Evolutionary conservation across 2,113 vertebrate species (phyloP).

Genomic region (Charina bottae): DNA sequence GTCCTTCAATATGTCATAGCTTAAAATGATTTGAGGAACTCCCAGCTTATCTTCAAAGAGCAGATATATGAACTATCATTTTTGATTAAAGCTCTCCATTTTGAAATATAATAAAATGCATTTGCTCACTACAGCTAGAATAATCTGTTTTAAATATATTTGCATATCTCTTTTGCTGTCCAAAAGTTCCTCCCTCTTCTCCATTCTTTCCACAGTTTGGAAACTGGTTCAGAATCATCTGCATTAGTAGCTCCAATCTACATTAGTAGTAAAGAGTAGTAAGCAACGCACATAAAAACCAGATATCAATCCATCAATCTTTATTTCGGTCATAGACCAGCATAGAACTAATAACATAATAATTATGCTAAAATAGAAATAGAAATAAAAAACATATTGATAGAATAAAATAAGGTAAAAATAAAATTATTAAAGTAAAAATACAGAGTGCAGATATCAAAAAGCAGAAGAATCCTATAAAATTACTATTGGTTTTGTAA

Average conservation of each 20-base stretch:
- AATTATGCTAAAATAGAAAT: no score
- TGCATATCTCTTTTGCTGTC: constrained; percentile 62
- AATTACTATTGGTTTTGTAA: no score
- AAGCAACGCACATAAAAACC: not conserved
- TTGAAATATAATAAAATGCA: constrained; percentile 51
- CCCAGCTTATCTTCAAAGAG: constrained; percentile 76
- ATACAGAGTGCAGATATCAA: no score
- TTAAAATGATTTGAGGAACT: constrained; percentile 62
- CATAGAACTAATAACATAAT: no score
- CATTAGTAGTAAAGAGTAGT: not conserved
- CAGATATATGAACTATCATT: constrained; percentile 75
- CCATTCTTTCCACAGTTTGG: constrained; percentile 48
- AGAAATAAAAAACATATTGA: no score
- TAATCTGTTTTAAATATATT: constrained; percentile 65
- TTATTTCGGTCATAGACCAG: no score
- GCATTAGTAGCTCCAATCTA: constrained; percentile 65
- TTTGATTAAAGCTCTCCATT: constrained; percentile 74
- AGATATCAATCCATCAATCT: no score
- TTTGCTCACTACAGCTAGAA: constrained; percentile 59
- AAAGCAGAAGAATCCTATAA: no score
- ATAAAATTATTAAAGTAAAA: no score
- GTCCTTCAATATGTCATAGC: constrained; percentile 56
- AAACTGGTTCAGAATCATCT: constrained; percentile 59
- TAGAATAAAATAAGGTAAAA: no score
- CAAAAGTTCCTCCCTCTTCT: constrained; percentile 37